Conservation (phyloP, 2,797 vertebrate genomes). For the Sciaenops ocellatus region DNA sequence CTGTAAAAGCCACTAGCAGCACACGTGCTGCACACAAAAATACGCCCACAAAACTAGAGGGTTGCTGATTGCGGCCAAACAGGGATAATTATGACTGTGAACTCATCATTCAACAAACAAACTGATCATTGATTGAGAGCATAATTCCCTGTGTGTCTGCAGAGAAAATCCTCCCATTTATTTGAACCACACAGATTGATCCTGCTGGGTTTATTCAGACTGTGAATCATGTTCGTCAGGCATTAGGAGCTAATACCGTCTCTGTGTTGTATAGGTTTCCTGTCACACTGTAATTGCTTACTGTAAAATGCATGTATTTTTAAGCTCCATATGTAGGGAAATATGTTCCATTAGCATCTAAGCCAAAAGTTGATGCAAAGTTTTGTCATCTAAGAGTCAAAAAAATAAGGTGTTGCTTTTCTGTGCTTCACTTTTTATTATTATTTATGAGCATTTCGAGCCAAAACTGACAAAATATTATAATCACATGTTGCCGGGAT, state of each 20-base stretch:
- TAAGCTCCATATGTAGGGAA: conserved; percentile 25
- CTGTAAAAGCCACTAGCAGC: conserved; percentile 24
- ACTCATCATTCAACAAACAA: conserved; percentile 60
- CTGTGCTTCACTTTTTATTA: neutral
- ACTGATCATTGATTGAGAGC: conserved; percentile 76
- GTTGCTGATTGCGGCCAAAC: conserved; percentile 61
- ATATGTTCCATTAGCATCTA: conserved; percentile 33
- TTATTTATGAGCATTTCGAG: conserved; percentile 6
- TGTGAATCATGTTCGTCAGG: conserved; percentile 69
- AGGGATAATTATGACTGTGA: conserved; percentile 66
- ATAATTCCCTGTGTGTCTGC: conserved; percentile 74
- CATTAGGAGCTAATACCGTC: conserved; percentile 61
- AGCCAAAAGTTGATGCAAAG: conserved; percentile 22
- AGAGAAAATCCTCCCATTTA: conserved; percentile 72
- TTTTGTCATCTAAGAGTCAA: conserved; percentile 27
- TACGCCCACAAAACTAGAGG: conserved; percentile 35
- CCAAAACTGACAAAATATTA: conserved; percentile 19
- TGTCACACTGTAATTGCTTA: conserved; percentile 66
- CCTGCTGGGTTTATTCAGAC: conserved; percentile 64
- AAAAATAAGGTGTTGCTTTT: conserved; percentile 8
- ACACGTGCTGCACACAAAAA: conserved; percentile 42
- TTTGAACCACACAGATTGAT: conserved; percentile 74
- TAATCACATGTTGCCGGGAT: conserved; percentile 7
- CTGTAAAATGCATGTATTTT: conserved; percentile 54
- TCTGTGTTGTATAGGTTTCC: conserved; percentile 67